Evolutionary conservation across 2,797 vertebrate species (phyloP), one percentile per base, ranked within the genome.

Genomic region (Poecile montanus): DNA sequence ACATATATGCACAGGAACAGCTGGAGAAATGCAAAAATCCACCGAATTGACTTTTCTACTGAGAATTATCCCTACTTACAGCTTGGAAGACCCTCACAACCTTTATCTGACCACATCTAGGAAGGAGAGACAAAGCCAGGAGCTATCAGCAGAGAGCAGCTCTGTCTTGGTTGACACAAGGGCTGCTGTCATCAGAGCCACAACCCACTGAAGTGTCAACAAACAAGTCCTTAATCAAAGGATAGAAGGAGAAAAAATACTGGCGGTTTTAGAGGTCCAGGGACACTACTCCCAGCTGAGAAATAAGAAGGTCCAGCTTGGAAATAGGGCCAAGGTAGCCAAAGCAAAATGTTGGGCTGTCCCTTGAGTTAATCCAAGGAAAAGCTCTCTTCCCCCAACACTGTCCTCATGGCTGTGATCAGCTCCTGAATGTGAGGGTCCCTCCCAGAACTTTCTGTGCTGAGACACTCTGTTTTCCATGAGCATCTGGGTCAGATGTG

Each of bases 41-140:
- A 75, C 17, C 51, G n/a, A 62, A 38, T 42, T 61, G n/a, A 42
- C 51, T 60, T 82, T 29, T 56, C 44, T 36, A 40, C 40, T n/a
- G 57, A 82, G 72, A 89, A 63, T 67, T 77, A 71, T 54, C 61
- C 58, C 48, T 16, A 11, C 44, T 83, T 56, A 45, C 10, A 62
- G 23, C 20, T 48, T 74, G 36, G 16, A 54, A 79, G 34, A 74
- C 48, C n/a, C 77, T 80, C 36, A 86, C 38, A 86, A 88, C 27
- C 61, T 74, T 70, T 57, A 20, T 53, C 45, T 80, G 50, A 84
- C 48, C 79, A 89, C 36, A 75, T 73, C 56, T 70, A 51, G 40
- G 65, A 92, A 93, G 65, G 44, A 51, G 81, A 87, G 63, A 86
- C 84, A 95, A 89, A 83, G 71, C 53, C 72, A 76, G 81, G 40